Conservation (phyloP, 2,113 vertebrate species). For the Channa maculata region DNA sequence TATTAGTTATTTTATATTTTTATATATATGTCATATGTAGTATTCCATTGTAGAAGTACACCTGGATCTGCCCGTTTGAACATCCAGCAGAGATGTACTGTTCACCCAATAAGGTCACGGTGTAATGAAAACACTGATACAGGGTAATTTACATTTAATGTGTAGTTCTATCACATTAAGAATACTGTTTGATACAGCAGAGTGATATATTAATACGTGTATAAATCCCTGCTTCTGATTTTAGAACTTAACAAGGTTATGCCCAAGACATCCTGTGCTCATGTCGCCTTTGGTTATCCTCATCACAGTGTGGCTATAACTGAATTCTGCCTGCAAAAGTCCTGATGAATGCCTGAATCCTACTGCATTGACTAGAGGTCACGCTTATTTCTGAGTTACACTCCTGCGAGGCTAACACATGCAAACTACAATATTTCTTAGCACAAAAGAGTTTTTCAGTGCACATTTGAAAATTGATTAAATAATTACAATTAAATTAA, state of each 20-base stretch:
- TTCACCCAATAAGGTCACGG: neutral
- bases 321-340: conserved; percentile 18
- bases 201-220: conserved; percentile 18
- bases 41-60: too few species aligned
- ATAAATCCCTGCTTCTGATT: conserved; percentile 1
- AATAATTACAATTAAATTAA: too few species aligned
- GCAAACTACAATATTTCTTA: neutral
- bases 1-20: too few species aligned
- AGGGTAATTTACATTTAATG: conserved; percentile 14
- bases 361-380: conserved; percentile 21
- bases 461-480: too few species aligned
- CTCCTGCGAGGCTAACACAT: neutral
- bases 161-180: conserved; percentile 5
- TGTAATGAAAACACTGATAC: neutral
- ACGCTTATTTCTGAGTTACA: conserved; percentile 10
- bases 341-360: conserved; percentile 26
- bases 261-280: conserved; percentile 21
- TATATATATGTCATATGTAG: too few species aligned
- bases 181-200: conserved; percentile 17
- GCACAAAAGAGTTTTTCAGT: neutral
- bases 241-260: conserved; percentile 25
- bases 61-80: neutral
- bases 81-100: neutral
- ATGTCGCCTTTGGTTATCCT: conserved; percentile 29
- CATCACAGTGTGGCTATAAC: conserved; percentile 26